A percentile compares a stretch with the other conserved stretches of the same genome.
phyloP scores from a whole-genome alignment of 23 tunicate genomes.

The Styela clava region DNA sequence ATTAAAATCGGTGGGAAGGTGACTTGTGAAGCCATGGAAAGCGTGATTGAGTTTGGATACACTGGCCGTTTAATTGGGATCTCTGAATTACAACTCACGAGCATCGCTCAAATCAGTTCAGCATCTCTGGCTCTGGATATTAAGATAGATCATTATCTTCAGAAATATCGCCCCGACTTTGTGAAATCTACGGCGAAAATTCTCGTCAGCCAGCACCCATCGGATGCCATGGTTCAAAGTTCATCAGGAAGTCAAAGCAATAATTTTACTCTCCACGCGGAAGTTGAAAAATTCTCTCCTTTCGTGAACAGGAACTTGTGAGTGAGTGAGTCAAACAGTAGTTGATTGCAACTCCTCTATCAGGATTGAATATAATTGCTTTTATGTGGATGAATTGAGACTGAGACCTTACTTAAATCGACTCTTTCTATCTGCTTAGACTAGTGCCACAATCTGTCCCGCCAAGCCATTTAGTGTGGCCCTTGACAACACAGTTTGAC shows the following conservation, averaged over 20 bases:
- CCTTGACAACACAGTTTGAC: too few species aligned
- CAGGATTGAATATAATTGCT: too few species aligned
- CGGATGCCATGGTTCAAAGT: not conserved
- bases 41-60: not conserved
- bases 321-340: too few species aligned
- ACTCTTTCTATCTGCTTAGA: too few species aligned
- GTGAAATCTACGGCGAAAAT: not conserved
- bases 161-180: not conserved
- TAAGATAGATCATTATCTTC: not conserved
- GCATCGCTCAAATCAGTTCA: not conserved
- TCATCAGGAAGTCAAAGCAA: not conserved
- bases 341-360: too few species aligned
- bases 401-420: too few species aligned
- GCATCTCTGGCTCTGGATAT: not conserved
- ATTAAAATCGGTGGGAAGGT: not conserved
- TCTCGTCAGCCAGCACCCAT: not conserved
- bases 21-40: not conserved
- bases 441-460: too few species aligned
- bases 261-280: too few species aligned
- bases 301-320: too few species aligned
- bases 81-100: not conserved
- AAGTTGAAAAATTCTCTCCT: too few species aligned
- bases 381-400: too few species aligned
- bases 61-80: not conserved
- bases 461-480: too few species aligned